A percentile compares a stretch with the other conserved stretches of the same genome.
phyloP scores from a whole-genome alignment of 2,113 vertebrate genomes.

The Dipodomys stephensi region DNA sequence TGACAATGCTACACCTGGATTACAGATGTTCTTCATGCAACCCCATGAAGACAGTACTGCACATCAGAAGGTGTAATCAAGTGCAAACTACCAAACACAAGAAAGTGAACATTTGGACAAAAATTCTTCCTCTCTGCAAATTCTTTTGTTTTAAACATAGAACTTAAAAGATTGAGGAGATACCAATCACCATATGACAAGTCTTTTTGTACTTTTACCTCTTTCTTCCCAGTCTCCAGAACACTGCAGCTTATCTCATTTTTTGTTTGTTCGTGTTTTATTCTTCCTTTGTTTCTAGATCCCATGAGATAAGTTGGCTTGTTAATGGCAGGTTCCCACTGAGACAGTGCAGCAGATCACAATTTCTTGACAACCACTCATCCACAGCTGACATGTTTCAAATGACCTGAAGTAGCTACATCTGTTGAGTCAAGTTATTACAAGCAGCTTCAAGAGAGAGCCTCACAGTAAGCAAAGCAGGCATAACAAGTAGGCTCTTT shows the following conservation, averaged over 20 bases:
- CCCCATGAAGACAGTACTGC: not conserved
- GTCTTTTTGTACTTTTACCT: not conserved
- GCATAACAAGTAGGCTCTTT: no score
- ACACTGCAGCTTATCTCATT: not conserved
- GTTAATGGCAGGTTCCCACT: not conserved
- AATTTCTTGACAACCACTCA: not conserved
- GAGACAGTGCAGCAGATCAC: not conserved
- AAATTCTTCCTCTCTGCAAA: not conserved
- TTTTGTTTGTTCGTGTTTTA: not conserved
- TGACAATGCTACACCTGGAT: not conserved
- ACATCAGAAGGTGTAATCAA: not conserved
- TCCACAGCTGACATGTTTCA: not conserved
- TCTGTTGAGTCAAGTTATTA: not conserved
- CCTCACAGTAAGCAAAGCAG: not conserved
- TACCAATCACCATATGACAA: not conserved
- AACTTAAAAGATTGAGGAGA: not conserved
- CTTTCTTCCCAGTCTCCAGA: not conserved
- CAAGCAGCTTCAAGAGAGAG: not conserved
- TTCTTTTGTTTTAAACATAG: not conserved
- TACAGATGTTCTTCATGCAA: not conserved
- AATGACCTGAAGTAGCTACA: conserved; percentile 11
- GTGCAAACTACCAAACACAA: not conserved
- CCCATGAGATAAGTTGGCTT: not conserved
- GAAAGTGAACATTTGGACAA: not conserved
- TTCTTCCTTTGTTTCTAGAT: not conserved